Conservation (phyloP, 2,797 vertebrate genomes). For the Geotria australis region DNA sequence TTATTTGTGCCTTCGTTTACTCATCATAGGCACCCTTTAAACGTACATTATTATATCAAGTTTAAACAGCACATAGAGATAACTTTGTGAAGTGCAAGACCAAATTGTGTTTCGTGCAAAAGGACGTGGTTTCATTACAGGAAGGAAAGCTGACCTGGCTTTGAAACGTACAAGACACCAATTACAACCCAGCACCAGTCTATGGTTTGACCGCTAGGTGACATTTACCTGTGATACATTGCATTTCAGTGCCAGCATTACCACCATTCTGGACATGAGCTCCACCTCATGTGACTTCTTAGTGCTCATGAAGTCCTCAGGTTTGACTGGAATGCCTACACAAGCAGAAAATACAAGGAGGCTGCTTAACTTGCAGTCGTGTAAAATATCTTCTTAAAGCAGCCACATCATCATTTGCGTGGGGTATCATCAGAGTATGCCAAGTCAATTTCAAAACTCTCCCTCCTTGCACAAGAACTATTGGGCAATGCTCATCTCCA, state of each 20-base stretch:
- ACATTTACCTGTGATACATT: conserved; percentile 37
- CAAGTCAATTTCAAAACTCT: too few relatives aligned
- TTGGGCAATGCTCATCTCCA: too few relatives aligned
- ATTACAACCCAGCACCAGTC: not conserved
- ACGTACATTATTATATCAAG: too few relatives aligned
- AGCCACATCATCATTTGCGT: too few relatives aligned
- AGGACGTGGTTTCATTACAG: not conserved
- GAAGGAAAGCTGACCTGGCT: not conserved
- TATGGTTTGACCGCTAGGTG: conserved; percentile 1
- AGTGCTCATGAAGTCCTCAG: conserved; percentile 62
- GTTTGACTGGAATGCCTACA: conserved; percentile 15
- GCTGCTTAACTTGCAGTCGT: too few relatives aligned
- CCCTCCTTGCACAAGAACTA: too few relatives aligned
- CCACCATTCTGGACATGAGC: conserved; percentile 52
- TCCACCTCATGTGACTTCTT: conserved; percentile 96
- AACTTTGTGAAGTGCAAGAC: too few relatives aligned
- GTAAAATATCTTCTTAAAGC: too few relatives aligned
- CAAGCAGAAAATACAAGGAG: conserved; percentile 3
- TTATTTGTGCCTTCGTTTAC: too few relatives aligned
- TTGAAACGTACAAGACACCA: not conserved
- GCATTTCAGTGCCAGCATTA: conserved; percentile 21
- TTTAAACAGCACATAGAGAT: too few relatives aligned
- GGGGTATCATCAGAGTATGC: too few relatives aligned
- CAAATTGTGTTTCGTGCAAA: not conserved
- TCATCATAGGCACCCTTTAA: too few relatives aligned